Evolutionary conservation across 37 sponge, comb jelly and placozoan genomes (phyloP).

Genomic region (Chondrilla cf. caribensis): DNA sequence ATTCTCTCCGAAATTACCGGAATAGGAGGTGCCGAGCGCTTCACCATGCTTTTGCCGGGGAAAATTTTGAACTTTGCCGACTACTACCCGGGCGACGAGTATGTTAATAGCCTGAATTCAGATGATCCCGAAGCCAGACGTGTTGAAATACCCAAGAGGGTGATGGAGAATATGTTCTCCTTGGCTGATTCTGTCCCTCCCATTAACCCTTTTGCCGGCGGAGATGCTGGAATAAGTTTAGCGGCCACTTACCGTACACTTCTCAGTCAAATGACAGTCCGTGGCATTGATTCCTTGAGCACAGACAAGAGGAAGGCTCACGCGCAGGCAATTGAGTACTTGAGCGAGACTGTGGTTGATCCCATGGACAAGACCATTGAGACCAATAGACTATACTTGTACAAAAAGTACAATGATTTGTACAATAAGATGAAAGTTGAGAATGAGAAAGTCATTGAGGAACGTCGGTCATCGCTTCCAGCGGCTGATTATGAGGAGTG

Average conservation of each 20-base stretch:
- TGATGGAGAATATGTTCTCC: constrained; percentile 37
- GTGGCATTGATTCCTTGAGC: neutral
- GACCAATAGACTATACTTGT: neutral
- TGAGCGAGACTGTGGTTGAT: neutral
- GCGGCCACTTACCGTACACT: constrained; percentile 9
- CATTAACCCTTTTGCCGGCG: constrained; percentile 25
- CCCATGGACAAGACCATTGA: neutral
- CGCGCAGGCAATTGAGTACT: neutral
- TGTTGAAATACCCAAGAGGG: constrained; percentile 19
- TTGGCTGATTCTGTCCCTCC: constrained; percentile 23
- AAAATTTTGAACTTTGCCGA: constrained; percentile 30
- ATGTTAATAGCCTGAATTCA: constrained; percentile 13
- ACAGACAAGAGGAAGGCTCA: constrained; percentile 20
- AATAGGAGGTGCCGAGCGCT: neutral
- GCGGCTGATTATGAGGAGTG: constrained; percentile 21
- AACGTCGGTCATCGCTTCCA: neutral
- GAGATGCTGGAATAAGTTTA: constrained; percentile 25
- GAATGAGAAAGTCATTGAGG: constrained; percentile 8
- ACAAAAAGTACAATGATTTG: neutral
- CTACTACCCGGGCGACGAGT: constrained; percentile 31
- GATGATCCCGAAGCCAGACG: constrained; percentile 18
- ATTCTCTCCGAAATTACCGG: too few species aligned
- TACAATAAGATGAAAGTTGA: constrained; percentile 2
- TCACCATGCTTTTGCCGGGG: constrained; percentile 34
- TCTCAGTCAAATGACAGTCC: constrained; percentile 14